Conservation (phyloP, 2,888 invertebrate species). For the Subacronicta megacephala region DNA sequence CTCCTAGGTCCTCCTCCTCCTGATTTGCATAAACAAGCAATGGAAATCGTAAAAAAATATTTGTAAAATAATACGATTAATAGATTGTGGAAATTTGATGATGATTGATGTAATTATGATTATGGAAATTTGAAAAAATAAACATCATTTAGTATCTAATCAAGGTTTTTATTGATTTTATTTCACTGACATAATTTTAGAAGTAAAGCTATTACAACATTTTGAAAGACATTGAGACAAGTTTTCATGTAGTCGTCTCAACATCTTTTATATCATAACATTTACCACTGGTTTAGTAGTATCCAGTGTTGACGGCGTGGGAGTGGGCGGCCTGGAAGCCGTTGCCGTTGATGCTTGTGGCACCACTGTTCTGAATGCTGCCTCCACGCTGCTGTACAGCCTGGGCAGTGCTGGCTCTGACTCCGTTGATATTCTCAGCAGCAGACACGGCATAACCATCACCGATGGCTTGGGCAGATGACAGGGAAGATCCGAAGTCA, state of each 20-base stretch:
- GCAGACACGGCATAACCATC: slow-evolving; percentile 70
- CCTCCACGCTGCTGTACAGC: slow-evolving; percentile 68
- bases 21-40: background rate
- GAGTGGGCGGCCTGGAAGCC: slow-evolving; percentile 77
- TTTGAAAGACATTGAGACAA: slow-evolving; percentile 75
- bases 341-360: slow-evolving; percentile 74
- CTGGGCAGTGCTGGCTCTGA: slow-evolving; percentile 74
- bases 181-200: slow-evolving; percentile 25
- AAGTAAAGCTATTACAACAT: slow-evolving; percentile 8
- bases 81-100: slow-evolving; percentile 12
- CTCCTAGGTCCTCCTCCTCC: no score
- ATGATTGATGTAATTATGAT: no score
- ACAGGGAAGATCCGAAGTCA: slow-evolving; percentile 58
- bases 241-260: slow-evolving; percentile 75
- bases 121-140: slow-evolving; percentile 42
- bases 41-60: background rate
- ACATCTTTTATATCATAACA: slow-evolving; percentile 59
- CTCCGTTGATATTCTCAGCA: slow-evolving; percentile 68
- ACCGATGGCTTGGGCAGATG: slow-evolving; percentile 69
- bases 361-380: slow-evolving; percentile 70
- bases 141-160: slow-evolving; percentile 28
- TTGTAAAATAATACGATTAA: background rate
- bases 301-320: slow-evolving; percentile 75
- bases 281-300: slow-evolving; percentile 64
- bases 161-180: slow-evolving; percentile 67